These are phyloP conservation scores for Melanotaenia boesemani DNA, from an alignment of 2,797 vertebrate genomes.

Conservation along the genomic window DNA sequence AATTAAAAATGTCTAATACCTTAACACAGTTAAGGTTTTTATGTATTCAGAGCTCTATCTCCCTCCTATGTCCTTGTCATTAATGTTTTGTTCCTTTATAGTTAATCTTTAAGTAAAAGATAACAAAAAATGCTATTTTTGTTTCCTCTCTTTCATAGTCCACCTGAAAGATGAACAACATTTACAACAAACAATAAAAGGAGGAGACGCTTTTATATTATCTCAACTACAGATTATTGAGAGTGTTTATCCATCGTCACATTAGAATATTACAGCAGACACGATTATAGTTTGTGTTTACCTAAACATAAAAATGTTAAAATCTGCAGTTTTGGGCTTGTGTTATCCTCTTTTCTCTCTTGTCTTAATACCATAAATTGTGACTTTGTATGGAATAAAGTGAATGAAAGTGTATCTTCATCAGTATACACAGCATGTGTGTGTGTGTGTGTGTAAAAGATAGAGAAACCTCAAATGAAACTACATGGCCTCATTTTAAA, in stretches of 20 bases:
- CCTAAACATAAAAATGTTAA: not conserved
- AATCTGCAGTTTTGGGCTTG: not conserved
- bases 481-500: slow-evolving; percentile 41
- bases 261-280: slow-evolving; percentile 9
- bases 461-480: slow-evolving; percentile 17
- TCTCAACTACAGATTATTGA: not conserved
- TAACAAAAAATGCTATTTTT: slow-evolving; percentile 7
- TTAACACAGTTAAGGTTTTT: not conserved
- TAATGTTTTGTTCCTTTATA: not conserved
- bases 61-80: not conserved
- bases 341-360: not conserved
- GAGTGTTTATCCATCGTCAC: slow-evolving; percentile 3
- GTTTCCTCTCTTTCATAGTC: not conserved
- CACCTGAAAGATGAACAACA: slow-evolving; percentile 6
- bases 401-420: not conserved
- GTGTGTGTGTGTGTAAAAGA: slow-evolving; percentile 9
- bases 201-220: not conserved
- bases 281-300: slow-evolving; percentile 1
- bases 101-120: slow-evolving; percentile 1
- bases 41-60: not conserved
- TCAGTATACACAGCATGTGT: not conserved
- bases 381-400: not conserved
- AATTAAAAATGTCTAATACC: too few relatives aligned
- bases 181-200: slow-evolving; percentile 3
- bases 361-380: not conserved